phyloP scores from a whole-genome alignment of 2,888 invertebrate species.

The Sarcophaga caerulescens region DNA sequence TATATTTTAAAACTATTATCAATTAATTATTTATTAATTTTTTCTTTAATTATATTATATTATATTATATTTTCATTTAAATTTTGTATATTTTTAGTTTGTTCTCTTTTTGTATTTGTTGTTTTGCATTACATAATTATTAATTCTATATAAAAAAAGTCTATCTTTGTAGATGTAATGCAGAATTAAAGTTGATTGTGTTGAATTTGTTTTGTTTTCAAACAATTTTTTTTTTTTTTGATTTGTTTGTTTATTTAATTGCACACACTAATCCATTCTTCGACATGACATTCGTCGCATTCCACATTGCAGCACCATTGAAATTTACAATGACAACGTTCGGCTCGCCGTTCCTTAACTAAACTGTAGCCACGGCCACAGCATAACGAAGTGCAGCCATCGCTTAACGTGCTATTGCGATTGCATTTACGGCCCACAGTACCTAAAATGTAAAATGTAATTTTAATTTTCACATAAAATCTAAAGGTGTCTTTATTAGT shows the following conservation, averaged over 20 bases:
- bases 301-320: constrained; percentile 97
- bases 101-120: constrained; percentile 1
- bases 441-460: constrained; percentile 76
- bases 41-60: constrained; percentile 3
- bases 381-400: constrained; percentile 93
- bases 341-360: constrained; percentile 88
- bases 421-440: constrained; percentile 91
- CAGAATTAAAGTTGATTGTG: constrained; percentile 50
- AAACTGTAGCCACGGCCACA: constrained; percentile 94
- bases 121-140: constrained; percentile 27
- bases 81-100: neutral
- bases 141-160: constrained; percentile 54
- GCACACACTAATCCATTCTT: constrained; percentile 95
- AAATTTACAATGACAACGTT: constrained; percentile 94
- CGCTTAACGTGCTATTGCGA: constrained; percentile 86
- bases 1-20: constrained; percentile 28
- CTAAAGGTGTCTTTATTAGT: no score
- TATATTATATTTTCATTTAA: no score
- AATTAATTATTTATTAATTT: constrained; percentile 16
- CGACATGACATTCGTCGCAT: constrained; percentile 92
- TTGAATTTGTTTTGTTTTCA: constrained; percentile 21
- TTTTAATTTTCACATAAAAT: neutral
- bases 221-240: neutral
- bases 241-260: constrained; percentile 83
- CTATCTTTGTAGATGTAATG: constrained; percentile 39